Base-by-base conservation (phyloP, 2,888 invertebrate genomes). In the Rhodophaea formosa region DNA sequence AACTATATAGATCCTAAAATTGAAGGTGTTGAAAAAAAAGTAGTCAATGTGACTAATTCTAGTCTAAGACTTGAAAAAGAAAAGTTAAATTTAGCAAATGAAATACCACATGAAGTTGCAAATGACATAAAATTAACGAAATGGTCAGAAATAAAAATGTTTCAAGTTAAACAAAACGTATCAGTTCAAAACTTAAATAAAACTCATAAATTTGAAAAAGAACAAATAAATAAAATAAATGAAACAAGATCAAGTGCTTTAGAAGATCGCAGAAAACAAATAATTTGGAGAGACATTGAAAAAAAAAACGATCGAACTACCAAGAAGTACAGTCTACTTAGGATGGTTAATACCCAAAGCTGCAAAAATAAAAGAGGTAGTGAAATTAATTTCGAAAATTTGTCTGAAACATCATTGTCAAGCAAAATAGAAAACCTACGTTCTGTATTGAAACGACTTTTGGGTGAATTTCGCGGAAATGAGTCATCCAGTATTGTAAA, bases 291-390 rank as follows among this genome's bases (percentile, higher is more conserved):
- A 58, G 62, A 67, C 15, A n/a, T 67, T 8, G 58, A 53, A 51
- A 66, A 61, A 57, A 64, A 65, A 61, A 39, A 65, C 3, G 62
- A 53, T 39, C 45, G 46, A 17, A 44, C 8, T 55, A 53, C 49
- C 51, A 70, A 67, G 47, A 77, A 70, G 62, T 65, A 62, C 57
- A 72, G 66, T 23, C 42, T 66, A 23, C 68, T 68, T 29, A 74
- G 69, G 59, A 16, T 71, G n/a, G 58, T 70, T 0, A 61, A 62
- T 8, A 66, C 53, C 43, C 55, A 42, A 15, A 53, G 23, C 8
- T 42, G 57, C 49, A 12, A 61, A 54, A 62, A 66, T 52, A 55
- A 69, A 49, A 61, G 57, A 54, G 29, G 55, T 59, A 10, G 62
- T 56, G 46, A 53, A 44, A 29, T 10, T 10, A 17, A 62, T 23